Conservation (phyloP, 2,888 invertebrate species). For the Drosophila limbata region DNA sequence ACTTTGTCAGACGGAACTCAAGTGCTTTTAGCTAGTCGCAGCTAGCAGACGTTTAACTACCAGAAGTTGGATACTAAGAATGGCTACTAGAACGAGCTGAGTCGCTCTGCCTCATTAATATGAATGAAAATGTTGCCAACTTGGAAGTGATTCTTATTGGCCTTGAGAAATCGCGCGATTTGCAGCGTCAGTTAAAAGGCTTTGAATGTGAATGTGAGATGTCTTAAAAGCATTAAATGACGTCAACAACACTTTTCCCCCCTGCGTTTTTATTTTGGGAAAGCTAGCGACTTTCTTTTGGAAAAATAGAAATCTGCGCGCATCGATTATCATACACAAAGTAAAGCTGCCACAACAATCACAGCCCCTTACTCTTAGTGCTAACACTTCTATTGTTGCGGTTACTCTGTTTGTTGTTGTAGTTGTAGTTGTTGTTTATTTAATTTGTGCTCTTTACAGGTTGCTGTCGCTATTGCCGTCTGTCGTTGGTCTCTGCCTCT, state of each 20-base stretch:
- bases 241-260: constrained; percentile 2
- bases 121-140: constrained; percentile 63
- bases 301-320: constrained; percentile 43
- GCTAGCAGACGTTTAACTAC: constrained; percentile 25
- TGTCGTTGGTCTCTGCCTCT: constrained; percentile 13
- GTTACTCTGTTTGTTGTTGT: neutral
- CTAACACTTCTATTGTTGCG: constrained; percentile 13
- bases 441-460: constrained; percentile 31
- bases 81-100: constrained; percentile 12
- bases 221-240: constrained; percentile 3
- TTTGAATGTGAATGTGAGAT: neutral
- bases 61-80: constrained; percentile 31
- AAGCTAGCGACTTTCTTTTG: constrained; percentile 56
- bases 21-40: constrained; percentile 6
- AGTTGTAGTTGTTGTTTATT: constrained; percentile 29
- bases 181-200: constrained; percentile 27
- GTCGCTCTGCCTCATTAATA: constrained; percentile 59
- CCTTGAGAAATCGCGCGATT: constrained; percentile 66
- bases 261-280: constrained; percentile 21
- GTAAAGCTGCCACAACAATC: constrained; percentile 2
- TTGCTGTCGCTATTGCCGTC: constrained; percentile 22
- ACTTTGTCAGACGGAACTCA: constrained; percentile 35
- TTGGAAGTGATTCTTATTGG: constrained; percentile 56
- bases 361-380: constrained; percentile 26
- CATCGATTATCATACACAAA: constrained; percentile 29